Evolutionary conservation across 2,888 invertebrate species (phyloP), one percentile per base, ranked within the genome.

Genomic region (Trimorus sp.): DNA sequence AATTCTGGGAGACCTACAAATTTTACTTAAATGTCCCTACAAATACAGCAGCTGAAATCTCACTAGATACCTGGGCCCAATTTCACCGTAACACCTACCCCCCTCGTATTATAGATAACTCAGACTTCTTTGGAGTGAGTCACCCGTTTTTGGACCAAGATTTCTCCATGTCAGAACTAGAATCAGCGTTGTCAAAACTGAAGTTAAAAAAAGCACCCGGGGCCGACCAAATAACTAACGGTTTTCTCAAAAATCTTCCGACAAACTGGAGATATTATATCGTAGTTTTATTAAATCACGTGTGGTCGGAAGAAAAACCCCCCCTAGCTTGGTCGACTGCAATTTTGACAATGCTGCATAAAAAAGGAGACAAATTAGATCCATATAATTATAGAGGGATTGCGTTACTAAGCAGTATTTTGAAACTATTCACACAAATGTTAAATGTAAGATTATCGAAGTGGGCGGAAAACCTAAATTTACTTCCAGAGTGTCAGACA

Each of bases 211-310:
- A 60, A 49, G 69, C 49, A 2, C 48, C 49, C 12, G 38, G 49
- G 11, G 58, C 58, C 14, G 56, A 59, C 14, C 45, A 58, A 58
- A 58, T 48, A 14, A 37, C 49, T 12, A 69, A 69, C 6, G 69
- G 45, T 15, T 49, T 69, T 48, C 26, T 69, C 15, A 69, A 58
- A 59, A 12, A 14, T 6, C 26, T 69, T 7, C 69, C 69, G 4
- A 5, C 15, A 37, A 69, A 69, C 48, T 69, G 69, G 69, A 16
- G 36, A 11, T 14, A 26, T 9, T 69, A 58, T 42, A 14, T 69
- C 1, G n/a, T 40, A 58, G 14, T 15, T 12, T 36, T 58, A 15
- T 69, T 69, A 7, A 48, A 48, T 14, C 36, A 48, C 12, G 53
- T 58, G 14, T 58, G 26, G n/a, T 1, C n/a, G 1, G 11, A 9